Conservation (phyloP, 2,888 invertebrate genomes). For the Dugesia japonica region DNA sequence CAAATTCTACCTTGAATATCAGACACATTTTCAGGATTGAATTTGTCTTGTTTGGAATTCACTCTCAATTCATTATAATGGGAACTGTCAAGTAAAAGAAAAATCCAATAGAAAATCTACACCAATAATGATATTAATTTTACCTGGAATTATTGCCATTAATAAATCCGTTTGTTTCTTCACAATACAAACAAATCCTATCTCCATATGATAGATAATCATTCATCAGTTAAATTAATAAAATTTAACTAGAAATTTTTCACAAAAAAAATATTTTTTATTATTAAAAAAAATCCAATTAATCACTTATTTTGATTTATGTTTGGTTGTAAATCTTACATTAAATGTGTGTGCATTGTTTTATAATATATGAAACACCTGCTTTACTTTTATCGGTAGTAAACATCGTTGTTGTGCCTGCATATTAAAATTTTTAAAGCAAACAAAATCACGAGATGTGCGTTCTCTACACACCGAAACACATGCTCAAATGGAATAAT, state of each 20-base stretch:
- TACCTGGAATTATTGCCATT: not conserved
- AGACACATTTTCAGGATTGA: not conserved
- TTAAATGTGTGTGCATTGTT: not conserved
- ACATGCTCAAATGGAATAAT: no score
- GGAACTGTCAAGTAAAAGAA: not conserved
- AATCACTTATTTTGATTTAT: not conserved
- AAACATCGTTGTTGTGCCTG: no score
- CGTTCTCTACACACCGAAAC: no score
- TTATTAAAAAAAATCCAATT: not conserved
- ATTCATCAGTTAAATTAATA: not conserved
- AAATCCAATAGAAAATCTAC: no score
- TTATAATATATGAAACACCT: not conserved
- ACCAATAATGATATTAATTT: no score
- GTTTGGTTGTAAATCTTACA: not conserved
- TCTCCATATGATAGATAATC: not conserved
- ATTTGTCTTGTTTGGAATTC: not conserved
- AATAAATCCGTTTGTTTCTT: not conserved
- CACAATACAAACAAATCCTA: not conserved
- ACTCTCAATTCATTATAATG: not conserved
- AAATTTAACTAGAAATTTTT: not conserved
- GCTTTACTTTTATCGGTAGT: not conserved
- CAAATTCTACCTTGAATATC: not conserved
- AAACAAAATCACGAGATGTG: no score
- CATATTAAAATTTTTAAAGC: no score
- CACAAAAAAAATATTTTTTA: not conserved